Evolutionary conservation across 2,797 vertebrate genomes (phyloP).

Genomic region (Merluccius polli): DNA sequence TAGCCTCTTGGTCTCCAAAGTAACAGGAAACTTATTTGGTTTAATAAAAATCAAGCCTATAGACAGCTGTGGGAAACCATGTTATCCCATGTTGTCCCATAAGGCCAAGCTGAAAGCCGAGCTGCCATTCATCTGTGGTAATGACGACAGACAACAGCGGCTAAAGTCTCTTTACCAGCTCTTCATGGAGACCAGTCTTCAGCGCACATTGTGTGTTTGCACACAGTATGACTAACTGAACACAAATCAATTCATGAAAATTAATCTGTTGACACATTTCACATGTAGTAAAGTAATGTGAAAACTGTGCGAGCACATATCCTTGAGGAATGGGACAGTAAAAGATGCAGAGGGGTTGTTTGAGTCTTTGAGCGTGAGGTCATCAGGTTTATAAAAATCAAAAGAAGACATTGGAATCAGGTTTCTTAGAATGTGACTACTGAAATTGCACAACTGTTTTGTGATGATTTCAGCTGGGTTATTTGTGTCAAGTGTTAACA

Average conservation of each 20-base stretch:
- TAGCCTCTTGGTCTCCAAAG: too few species aligned
- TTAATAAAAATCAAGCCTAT: background rate
- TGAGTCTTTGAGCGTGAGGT: background rate
- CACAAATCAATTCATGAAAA: background rate
- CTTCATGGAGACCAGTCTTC: background rate
- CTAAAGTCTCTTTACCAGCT: background rate
- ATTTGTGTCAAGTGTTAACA: constrained; percentile 1
- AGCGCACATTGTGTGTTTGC: background rate
- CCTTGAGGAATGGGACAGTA: background rate
- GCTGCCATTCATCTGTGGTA: background rate
- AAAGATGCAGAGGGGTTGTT: background rate
- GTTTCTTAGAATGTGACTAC: background rate
- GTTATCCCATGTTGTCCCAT: background rate
- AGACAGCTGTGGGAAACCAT: background rate
- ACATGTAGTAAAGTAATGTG: background rate
- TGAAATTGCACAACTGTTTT: background rate
- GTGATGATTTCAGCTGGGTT: background rate
- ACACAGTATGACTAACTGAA: background rate
- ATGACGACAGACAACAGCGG: background rate
- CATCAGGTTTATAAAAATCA: background rate
- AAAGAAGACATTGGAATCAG: background rate
- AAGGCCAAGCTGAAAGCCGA: background rate
- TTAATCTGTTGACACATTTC: background rate
- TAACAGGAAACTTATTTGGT: background rate
- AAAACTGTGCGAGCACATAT: background rate